Evolutionary conservation across 2,113 vertebrate species (phyloP), one percentile per base, ranked within the genome.

Genomic region (Cryptotis parvus): DNA sequence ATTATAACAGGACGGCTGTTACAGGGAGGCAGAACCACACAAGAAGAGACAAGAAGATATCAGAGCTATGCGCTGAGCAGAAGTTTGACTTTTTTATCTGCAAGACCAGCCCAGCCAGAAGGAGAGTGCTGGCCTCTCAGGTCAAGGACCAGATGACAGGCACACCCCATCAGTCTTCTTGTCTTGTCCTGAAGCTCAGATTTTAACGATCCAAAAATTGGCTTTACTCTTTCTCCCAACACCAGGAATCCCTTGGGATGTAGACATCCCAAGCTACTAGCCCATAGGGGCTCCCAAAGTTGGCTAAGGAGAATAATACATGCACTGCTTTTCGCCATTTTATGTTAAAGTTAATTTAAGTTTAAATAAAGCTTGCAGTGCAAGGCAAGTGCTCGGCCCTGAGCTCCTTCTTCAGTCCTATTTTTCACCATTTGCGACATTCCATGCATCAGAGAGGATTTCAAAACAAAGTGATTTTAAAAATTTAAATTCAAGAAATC

Each of bases 401-500:
- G 29, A 27, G 63, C 63, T 65, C 29, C 1, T 29, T 65, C 10
- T 31, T 29, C 63, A 27, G 27, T 31, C 2, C 27, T 65, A 27
- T 65, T 65, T 55, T 58, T 58, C 55, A 58, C 55, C 55, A 58
- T 58, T 86, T 80, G 12, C 26, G 77, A 84, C 20, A 14, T 61
- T 75, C 26, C 39, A 4, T 65, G 55, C 52, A 84, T 16, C 7
- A 39, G 49, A 65, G 76, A 45, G 66, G 31, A 49, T 35, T 84
- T 86, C 70, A n/a, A 83, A 87, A 43, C 88, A 24, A 91, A 87
- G 79, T 76, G 16, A 1, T 22, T n/a, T 58, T 4, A 31, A 49
- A 58, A 45, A 31, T 15, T 65, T 33, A 73, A 45, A 35, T 16
- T 31, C 6, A 61, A 61, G 10, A 49, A 58, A 77, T 90, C 39